These are phyloP conservation scores for Lissocephala sabroskyi DNA, from an alignment of 2,888 invertebrate genomes.

Conservation along the genomic window DNA sequence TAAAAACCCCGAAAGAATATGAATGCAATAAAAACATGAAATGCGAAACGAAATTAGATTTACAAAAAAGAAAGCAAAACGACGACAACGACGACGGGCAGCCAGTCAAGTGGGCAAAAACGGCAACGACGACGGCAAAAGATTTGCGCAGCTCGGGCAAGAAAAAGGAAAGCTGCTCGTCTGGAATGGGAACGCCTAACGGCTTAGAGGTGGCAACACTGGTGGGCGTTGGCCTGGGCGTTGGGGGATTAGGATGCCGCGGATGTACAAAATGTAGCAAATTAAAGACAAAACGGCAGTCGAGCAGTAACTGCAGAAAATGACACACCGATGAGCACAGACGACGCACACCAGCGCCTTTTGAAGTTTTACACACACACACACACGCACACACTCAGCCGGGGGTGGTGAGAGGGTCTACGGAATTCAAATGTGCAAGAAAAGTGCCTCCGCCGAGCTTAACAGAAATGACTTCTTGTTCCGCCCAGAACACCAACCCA, in stretches of 20 bases:
- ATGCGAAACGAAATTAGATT: slow-evolving; percentile 38
- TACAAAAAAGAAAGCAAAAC: slow-evolving; percentile 8
- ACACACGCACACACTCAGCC: slow-evolving; percentile 3
- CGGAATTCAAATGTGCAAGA: slow-evolving; percentile 20
- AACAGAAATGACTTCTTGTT: slow-evolving; percentile 61
- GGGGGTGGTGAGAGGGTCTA: background rate
- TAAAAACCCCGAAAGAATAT: slow-evolving; percentile 36
- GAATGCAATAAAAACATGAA: slow-evolving; percentile 46
- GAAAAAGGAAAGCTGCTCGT: no score
- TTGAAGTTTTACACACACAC: background rate
- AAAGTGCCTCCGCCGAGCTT: slow-evolving; percentile 47
- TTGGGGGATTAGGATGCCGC: no score
- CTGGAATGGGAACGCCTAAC: no score
- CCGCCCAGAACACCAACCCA: no score
- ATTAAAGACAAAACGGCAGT: slow-evolving; percentile 29
- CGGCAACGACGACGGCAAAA: no score
- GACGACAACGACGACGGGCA: background rate
- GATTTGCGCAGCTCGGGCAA: no score
- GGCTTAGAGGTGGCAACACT: no score
- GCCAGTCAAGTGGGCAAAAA: no score
- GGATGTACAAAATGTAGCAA: slow-evolving; percentile 24
- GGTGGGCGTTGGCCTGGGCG: no score
- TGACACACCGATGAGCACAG: slow-evolving; percentile 8
- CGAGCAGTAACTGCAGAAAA: slow-evolving; percentile 17
- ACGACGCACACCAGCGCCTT: background rate